A percentile compares a stretch with the other conserved stretches of the same genome.
Evolutionary conservation across 2,888 invertebrate species (phyloP).

Genomic region (Malthinus flaveolus): DNA sequence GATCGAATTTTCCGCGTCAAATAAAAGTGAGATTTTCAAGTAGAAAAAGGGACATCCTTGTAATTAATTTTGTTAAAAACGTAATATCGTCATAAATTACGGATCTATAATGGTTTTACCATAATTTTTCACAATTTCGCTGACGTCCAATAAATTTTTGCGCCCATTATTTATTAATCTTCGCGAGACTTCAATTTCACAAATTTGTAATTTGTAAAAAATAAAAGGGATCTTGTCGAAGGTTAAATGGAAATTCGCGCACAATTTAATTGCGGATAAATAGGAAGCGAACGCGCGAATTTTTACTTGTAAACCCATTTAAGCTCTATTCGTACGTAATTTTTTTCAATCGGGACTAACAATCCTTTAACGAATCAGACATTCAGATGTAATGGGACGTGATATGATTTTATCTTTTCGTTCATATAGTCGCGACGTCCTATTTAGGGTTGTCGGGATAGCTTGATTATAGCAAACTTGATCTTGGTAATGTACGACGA

Average conservation of each 20-base stretch:
- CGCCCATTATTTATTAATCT: no score
- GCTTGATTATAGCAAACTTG: slow-evolving; percentile 5
- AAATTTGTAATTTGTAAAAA: no score
- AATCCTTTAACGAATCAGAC: slow-evolving; percentile 18
- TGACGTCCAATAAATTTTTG: no score
- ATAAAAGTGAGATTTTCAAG: no score
- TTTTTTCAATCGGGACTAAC: slow-evolving; percentile 20
- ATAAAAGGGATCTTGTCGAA: no score
- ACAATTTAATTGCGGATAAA: background rate
- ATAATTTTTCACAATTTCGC: no score
- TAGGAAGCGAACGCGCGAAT: no score
- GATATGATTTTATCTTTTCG: slow-evolving; percentile 19
- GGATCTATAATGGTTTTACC: no score
- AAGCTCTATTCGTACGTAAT: slow-evolving; percentile 12
- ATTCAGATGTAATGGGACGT: slow-evolving; percentile 23
- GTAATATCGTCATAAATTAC: no score
- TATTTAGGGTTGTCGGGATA: slow-evolving; percentile 11
- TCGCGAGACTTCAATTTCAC: no score
- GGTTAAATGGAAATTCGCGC: background rate
- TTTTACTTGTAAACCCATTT: background rate
- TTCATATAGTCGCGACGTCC: slow-evolving; percentile 18
- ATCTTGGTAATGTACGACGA: slow-evolving; percentile 1
- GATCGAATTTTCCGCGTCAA: background rate
- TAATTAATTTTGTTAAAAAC: no score
- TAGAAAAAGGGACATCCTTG: no score